A percentile compares a stretch with the other conserved stretches of the same genome.
Conservation (phyloP, 2,797 vertebrate genomes). For the Halcyon badia region DNA sequence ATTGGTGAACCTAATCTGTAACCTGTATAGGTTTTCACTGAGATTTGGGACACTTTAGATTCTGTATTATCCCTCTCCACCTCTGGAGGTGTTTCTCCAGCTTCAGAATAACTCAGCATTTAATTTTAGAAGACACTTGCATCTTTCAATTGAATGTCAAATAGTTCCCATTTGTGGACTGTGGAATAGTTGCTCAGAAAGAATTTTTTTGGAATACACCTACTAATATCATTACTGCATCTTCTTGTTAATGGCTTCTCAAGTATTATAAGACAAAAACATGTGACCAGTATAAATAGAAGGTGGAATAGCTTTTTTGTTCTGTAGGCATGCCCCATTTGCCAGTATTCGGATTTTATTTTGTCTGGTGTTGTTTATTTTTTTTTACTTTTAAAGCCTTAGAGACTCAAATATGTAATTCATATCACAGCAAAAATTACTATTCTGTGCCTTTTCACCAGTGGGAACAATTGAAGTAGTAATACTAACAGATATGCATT, state of each 20-base stretch:
- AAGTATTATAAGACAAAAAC: neutral
- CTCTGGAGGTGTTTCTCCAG: neutral
- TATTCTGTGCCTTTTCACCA: neutral
- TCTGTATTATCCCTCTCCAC: neutral
- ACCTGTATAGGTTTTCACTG: neutral
- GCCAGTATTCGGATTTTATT: neutral
- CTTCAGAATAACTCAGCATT: neutral
- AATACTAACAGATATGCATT: fast-evolving
- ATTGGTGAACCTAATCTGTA: neutral
- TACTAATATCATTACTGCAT: neutral
- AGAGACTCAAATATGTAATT: neutral
- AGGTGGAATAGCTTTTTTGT: neutral
- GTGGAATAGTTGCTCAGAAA: neutral
- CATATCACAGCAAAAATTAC: neutral
- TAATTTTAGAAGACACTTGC: neutral
- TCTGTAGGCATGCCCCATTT: neutral
- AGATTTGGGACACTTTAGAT: neutral
- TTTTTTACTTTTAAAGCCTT: neutral
- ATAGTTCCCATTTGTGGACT: neutral
- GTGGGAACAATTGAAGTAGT: neutral
- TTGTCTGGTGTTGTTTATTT: neutral
- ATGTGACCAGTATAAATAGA: neutral
- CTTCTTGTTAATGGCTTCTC: neutral
- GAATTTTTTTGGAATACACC: neutral
- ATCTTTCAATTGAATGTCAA: neutral